Conservation (phyloP, 2,888 invertebrate genomes). For the Ophion obscuratus region DNA sequence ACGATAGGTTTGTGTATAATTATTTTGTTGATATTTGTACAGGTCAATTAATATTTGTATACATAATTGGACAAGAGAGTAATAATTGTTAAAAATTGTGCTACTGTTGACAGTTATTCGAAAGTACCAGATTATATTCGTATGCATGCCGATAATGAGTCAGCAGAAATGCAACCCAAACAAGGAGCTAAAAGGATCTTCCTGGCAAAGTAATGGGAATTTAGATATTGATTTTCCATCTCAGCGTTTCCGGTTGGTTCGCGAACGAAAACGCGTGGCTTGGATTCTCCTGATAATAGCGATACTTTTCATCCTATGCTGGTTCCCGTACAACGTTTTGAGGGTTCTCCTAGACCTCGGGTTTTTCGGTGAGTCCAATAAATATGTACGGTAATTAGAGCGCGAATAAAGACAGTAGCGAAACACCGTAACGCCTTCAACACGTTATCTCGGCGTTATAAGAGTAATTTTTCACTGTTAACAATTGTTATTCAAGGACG, state of each 20-base stretch:
- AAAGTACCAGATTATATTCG: no score
- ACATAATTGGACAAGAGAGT: no score
- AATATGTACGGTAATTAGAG: neutral
- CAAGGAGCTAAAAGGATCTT: neutral
- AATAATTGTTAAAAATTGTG: no score
- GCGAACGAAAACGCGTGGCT: slow-evolving; percentile 90
- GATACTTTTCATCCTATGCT: slow-evolving; percentile 90
- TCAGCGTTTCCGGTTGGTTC: slow-evolving; percentile 88
- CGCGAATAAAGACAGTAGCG: neutral
- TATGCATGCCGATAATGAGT: neutral
- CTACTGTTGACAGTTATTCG: no score
- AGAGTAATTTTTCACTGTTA: no score
- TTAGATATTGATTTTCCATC: slow-evolving; percentile 44
- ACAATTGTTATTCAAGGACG: no score
- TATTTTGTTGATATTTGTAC: no score
- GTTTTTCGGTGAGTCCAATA: slow-evolving; percentile 75
- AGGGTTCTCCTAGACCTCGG: slow-evolving; percentile 88
- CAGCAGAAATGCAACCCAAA: neutral
- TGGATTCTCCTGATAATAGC: slow-evolving; percentile 90
- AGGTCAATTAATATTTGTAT: no score
- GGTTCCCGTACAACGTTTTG: slow-evolving; percentile 91
- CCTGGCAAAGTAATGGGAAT: neutral
- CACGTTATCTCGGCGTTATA: no score
- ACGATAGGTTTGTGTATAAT: no score
- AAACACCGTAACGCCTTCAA: no score